Evolutionary conservation across 2,113 vertebrate genomes (phyloP), one percentile per base, ranked within the genome.

Genomic region (Telmatochromis brichardi): DNA sequence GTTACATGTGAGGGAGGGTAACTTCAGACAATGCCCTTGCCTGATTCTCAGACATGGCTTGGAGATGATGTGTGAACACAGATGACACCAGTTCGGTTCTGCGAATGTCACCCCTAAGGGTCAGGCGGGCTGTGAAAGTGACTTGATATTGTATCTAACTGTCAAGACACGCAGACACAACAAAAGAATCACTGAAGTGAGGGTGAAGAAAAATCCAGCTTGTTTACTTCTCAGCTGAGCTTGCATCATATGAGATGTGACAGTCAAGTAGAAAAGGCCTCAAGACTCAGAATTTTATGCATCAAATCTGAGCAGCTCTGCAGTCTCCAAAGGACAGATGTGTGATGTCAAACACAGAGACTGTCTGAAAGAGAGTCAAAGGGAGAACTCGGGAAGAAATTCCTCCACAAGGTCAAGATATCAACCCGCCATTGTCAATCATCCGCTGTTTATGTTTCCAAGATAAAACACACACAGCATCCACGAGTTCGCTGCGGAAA

Each of bases 341-440:
- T 71, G 45, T 76, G 83, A 78, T 11, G 80, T 60, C 80, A 28
- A 37, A 63, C 9, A 76, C 23, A 47, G 40, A 81, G 33, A 89
- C 35, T n/a, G 55, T 15, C 51, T 80, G n/a, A 2, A 57, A 35
- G 55, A 80, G 13, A 63, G 40, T 19, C 42, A 40, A 40, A 17
- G 15, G 21, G 28, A 42, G 23, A 81, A 58, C 57, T 23, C 15
- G 33, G 42, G 37, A 23, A 51, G 26, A 63, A 23, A 45, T 71
- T 35, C 28, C 26, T 47, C 14, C 33, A 54, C 45, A 54, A 51
- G 84, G 63, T 83, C 57, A 60, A 57, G 6, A 51, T 33, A 33
- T 33, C 26, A 51, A 28, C 73, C 17, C 9, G 6, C 17, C 23
- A 6, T 57, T 79, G 45, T 65, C 42, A 58, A 12, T 86, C 51